phyloP scores from a whole-genome alignment of 2,113 vertebrate genomes.

The mouse (Mus musculus) region DNA sequence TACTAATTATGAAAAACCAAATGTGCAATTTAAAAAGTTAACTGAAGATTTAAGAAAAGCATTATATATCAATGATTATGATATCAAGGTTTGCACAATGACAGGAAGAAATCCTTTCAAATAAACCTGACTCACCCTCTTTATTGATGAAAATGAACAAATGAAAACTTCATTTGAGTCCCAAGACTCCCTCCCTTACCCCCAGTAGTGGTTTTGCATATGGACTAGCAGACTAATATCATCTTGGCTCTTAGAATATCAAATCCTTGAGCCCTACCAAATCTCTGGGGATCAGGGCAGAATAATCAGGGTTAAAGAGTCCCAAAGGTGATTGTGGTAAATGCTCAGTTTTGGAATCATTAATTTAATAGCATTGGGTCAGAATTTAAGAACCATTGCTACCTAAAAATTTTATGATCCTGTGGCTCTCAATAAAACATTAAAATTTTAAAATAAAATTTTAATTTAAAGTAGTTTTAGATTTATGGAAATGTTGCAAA shows the following conservation, averaged over 20 bases:
- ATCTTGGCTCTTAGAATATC: neutral
- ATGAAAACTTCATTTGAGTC: neutral
- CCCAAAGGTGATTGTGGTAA: neutral
- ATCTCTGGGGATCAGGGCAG: fast-evolving
- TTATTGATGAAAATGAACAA: neutral
- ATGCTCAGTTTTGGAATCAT: neutral
- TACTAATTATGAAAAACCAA: conserved; percentile 5
- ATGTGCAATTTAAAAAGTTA: neutral
- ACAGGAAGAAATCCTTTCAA: neutral
- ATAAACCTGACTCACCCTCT: neutral
- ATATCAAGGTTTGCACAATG: neutral
- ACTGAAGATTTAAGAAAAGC: neutral
- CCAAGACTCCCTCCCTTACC: neutral
- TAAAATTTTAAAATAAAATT: neutral
- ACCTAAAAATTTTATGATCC: neutral
- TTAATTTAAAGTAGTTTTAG: conserved; percentile 2
- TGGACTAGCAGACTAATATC: neutral
- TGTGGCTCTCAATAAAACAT: neutral
- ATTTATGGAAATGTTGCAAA: conserved; percentile 32
- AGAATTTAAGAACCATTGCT: conserved; percentile 2
- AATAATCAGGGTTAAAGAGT: neutral
- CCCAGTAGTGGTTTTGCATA: neutral
- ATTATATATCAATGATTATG: neutral
- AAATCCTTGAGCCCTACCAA: neutral
- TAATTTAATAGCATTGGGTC: neutral